Evolutionary conservation across 2,113 vertebrate genomes (phyloP).

Genomic region (Apteryx owenii): DNA sequence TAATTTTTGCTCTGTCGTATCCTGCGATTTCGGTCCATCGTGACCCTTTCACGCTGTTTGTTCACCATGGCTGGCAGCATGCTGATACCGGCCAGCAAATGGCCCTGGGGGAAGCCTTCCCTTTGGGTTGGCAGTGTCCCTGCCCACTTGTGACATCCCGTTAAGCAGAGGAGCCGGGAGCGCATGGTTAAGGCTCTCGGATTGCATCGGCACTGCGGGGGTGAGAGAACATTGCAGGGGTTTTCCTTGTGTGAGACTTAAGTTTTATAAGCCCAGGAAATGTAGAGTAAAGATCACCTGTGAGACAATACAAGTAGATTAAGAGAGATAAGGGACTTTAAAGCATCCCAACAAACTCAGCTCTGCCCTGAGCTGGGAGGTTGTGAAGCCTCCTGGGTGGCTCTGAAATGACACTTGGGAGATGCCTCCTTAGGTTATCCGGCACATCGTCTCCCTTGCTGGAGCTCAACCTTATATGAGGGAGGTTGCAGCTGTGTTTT

Average conservation of each 20-base stretch:
- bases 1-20: neutral
- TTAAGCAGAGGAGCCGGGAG: no score
- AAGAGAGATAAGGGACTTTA: neutral
- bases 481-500: neutral
- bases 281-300: neutral
- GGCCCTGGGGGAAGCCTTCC: neutral
- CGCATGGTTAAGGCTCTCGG: no score
- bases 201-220: neutral
- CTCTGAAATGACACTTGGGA: neutral
- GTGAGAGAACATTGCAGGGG: neutral
- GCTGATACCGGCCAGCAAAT: no score
- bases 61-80: neutral
- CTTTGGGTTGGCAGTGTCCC: neutral
- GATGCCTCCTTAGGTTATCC: fast-evolving
- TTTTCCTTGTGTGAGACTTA: neutral
- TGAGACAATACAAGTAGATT: neutral
- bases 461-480: neutral
- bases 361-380: neutral
- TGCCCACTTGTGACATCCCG: neutral
- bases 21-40: neutral
- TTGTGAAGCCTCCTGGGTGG: neutral
- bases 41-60: neutral
- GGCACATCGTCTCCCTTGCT: neutral
- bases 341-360: neutral
- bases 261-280: neutral